Evolutionary conservation across 2,797 vertebrate species (phyloP).

Genomic region (Iguana delicatissima): DNA sequence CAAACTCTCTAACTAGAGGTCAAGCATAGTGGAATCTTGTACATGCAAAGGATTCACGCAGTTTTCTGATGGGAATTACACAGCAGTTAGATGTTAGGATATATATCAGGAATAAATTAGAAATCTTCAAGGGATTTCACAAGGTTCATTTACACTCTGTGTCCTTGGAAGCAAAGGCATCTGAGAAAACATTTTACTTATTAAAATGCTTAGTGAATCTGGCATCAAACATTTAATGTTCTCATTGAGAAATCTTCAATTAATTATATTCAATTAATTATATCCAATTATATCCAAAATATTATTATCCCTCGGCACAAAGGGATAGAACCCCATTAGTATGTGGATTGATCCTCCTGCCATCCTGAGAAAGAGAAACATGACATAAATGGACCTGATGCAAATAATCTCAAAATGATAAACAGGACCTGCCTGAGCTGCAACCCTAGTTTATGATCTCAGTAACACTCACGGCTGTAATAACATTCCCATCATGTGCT

Average conservation of each 20-base stretch:
- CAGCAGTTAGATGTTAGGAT: background rate
- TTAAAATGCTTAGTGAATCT: background rate
- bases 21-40: background rate
- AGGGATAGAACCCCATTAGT: too few relatives aligned
- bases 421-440: background rate
- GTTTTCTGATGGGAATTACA: background rate
- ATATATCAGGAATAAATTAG: background rate
- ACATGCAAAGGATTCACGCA: background rate
- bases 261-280: background rate
- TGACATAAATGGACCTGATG: background rate
- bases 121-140: background rate
- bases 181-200: background rate
- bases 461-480: slow-evolving; percentile 87
- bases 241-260: background rate
- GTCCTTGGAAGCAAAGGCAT: slow-evolving; percentile 29
- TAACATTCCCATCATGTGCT: slow-evolving; percentile 92
- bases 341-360: too few relatives aligned
- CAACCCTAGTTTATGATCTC: background rate
- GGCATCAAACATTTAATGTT: slow-evolving; percentile 14
- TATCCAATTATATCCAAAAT: too few relatives aligned
- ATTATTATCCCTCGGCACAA: too few relatives aligned
- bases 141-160: slow-evolving; percentile 14
- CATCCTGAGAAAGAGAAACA: background rate
- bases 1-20: background rate
- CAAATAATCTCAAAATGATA: slow-evolving; percentile 1